Conservation (phyloP, 92 coral and sea anemone species). For the Desmophyllum pertusum region DNA sequence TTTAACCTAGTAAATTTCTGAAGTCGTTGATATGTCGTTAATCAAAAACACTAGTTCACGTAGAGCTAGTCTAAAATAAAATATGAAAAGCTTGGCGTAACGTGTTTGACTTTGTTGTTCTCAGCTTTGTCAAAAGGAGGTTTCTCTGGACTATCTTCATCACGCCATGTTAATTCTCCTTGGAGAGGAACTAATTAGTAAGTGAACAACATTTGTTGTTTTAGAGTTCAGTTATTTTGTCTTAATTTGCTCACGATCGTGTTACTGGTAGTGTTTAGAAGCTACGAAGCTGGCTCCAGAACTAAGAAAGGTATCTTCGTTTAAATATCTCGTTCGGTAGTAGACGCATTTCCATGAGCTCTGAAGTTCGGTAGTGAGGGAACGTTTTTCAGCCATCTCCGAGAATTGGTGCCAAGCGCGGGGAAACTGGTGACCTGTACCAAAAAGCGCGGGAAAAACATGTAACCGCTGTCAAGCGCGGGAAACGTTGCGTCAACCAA, state of each 20-base stretch:
- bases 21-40: too few species aligned
- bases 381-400: too few species aligned
- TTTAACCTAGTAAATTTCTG: too few species aligned
- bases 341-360: too few species aligned
- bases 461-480: background rate
- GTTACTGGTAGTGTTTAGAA: background rate
- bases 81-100: background rate
- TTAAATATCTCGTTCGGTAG: background rate
- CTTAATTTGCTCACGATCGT: background rate
- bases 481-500: background rate
- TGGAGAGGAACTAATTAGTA: constrained; percentile 79
- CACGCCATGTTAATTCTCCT: constrained; percentile 85
- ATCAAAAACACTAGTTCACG: background rate
- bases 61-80: background rate
- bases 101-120: constrained; percentile 6
- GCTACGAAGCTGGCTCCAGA: background rate
- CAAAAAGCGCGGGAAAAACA: background rate
- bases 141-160: constrained; percentile 80
- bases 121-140: constrained; percentile 88
- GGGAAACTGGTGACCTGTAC: background rate
- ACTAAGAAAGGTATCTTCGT: background rate
- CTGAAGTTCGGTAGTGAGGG: too few species aligned
- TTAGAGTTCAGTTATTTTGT: background rate
- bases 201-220: constrained; percentile 16
- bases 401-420: too few species aligned